Conservation (phyloP, 2,797 vertebrate species). For the Morus bassanus region DNA sequence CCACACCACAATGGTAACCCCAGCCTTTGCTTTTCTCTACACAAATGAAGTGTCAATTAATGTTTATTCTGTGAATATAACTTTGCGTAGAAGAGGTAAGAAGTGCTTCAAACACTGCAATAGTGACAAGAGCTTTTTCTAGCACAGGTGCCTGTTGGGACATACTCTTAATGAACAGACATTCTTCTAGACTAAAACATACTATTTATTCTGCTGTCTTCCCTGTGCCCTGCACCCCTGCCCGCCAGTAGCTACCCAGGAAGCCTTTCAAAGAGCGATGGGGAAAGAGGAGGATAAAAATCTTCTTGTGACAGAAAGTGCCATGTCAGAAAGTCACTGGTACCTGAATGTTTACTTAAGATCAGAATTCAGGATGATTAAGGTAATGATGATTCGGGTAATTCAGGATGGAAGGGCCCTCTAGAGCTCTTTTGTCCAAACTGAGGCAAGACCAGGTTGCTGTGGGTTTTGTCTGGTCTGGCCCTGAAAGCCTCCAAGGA, state of each 20-base stretch:
- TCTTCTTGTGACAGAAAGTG: not conserved
- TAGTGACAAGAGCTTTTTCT: not conserved
- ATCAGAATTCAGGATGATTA: not conserved
- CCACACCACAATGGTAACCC: accelerated
- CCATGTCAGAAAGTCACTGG: not conserved
- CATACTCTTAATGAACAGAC: not conserved
- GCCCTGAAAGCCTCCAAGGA: not conserved
- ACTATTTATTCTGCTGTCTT: not conserved
- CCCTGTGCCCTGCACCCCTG: not conserved
- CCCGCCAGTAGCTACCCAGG: accelerated
- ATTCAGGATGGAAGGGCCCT: not conserved
- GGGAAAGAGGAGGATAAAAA: not conserved
- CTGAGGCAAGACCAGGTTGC: not conserved
- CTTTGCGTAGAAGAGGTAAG: not conserved
- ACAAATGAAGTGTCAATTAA: not conserved
- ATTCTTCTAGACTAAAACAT: not conserved
- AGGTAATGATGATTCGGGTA: not conserved
- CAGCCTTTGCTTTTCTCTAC: not conserved
- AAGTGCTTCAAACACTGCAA: not conserved
- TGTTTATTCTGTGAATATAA: not conserved
- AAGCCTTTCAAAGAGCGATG: not conserved
- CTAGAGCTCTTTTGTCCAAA: not conserved
- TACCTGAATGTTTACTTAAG: not conserved
- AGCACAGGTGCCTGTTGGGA: not conserved
- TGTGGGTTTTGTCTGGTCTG: not conserved